phyloP scores from a whole-genome alignment of 2,113 vertebrate species.

The Dolichotis patagonum region DNA sequence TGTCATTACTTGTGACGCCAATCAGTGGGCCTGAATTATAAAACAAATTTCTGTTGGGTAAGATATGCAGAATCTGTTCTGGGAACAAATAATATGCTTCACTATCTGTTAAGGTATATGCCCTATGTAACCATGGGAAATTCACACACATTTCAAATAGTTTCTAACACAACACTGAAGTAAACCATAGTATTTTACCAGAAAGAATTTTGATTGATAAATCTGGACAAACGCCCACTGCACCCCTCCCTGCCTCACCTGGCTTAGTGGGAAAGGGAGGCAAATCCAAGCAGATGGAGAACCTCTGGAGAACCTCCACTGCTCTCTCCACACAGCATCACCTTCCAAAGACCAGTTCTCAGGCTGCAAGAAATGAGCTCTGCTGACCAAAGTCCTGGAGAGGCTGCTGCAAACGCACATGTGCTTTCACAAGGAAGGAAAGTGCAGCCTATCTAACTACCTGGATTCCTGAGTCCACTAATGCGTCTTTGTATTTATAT shows the following conservation, averaged over 20 bases:
- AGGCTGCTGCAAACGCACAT: background rate
- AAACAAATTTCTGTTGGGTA: constrained; percentile 8
- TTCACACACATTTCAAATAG: background rate
- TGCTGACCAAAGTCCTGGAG: background rate
- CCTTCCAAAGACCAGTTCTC: background rate
- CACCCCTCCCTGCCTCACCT: background rate
- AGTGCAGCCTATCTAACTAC: background rate
- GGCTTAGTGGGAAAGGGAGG: background rate
- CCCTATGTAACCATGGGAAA: background rate
- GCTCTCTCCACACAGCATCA: background rate
- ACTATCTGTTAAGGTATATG: background rate
- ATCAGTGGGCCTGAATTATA: background rate
- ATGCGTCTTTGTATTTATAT: background rate
- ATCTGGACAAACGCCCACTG: background rate
- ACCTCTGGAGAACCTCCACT: background rate
- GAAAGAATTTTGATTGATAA: background rate
- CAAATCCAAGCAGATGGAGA: background rate
- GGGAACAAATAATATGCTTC: constrained; percentile 48
- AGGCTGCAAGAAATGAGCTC: background rate
- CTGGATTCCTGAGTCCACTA: background rate
- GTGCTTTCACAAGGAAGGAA: background rate
- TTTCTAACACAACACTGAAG: background rate
- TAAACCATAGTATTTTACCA: background rate
- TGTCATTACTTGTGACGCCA: background rate
- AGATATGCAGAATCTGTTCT: background rate